Conservation (phyloP, 2,797 vertebrate species). For the Falco berigora region DNA sequence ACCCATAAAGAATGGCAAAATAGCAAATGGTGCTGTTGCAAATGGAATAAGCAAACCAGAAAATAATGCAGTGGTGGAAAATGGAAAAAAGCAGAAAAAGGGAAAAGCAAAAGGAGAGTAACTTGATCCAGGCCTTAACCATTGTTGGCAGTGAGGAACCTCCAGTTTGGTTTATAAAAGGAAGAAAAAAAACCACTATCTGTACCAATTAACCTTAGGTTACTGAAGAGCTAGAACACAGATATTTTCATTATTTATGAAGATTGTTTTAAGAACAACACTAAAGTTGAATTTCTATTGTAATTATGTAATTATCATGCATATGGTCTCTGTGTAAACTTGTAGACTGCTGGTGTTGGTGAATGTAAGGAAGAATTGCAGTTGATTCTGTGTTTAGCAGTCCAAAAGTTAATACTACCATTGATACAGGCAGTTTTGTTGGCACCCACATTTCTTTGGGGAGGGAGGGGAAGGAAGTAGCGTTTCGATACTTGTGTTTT, state of each 20-base stretch:
- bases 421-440: slow-evolving; percentile 58
- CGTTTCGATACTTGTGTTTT: slow-evolving; percentile 59
- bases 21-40: slow-evolving; percentile 80
- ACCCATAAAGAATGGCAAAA: slow-evolving; percentile 79
- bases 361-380: slow-evolving; percentile 68
- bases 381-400: slow-evolving; percentile 63
- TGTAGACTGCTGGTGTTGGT: slow-evolving; percentile 74
- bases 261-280: slow-evolving; percentile 74
- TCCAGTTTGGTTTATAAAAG: slow-evolving; percentile 61
- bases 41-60: slow-evolving; percentile 87
- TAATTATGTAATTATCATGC: slow-evolving; percentile 73
- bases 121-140: slow-evolving; percentile 73
- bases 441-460: slow-evolving; percentile 65
- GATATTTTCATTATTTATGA: slow-evolving; percentile 76
- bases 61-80: slow-evolving; percentile 80
- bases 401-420: slow-evolving; percentile 57
- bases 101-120: slow-evolving; percentile 96
- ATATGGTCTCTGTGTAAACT: slow-evolving; percentile 70
- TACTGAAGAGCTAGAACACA: slow-evolving; percentile 68
- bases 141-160: slow-evolving; percentile 70
- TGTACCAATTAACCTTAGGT: slow-evolving; percentile 72
- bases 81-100: slow-evolving; percentile 90
- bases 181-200: slow-evolving; percentile 56
- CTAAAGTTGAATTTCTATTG: slow-evolving; percentile 69
- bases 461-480: slow-evolving; percentile 42